Evolutionary conservation across 2,888 invertebrate genomes (phyloP), one percentile per base, ranked within the genome.

Genomic region (Sthenelais limicola): DNA sequence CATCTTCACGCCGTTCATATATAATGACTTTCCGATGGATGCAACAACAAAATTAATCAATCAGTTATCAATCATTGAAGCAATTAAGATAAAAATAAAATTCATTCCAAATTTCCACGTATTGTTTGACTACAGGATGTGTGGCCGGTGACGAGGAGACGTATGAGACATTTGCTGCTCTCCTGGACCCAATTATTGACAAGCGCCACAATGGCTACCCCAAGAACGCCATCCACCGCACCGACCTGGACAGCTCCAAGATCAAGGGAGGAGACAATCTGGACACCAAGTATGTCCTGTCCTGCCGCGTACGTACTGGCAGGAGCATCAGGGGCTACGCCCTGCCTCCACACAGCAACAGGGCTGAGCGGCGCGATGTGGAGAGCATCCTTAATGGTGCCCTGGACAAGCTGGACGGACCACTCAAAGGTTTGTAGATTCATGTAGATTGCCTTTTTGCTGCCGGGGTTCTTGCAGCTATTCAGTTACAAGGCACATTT

Each of bases 151-250:
- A 97, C 88, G 97, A 97, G 80, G 97, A 97, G 89, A 89, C 96
- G 71, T 98, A 98, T 91, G 71, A 76, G 21, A 92, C 93, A 83
- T 91, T 94, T 74, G 91, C 94, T 78, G 94, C 94, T 73, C 91
- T 98, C 82, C 97, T 98, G 89, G 95, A 98, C 90, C 97, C 97
- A 89, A 94, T 98, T 91, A 98, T 98, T 89, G 96, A 83, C 71
- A 71, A 71, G 1, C 73, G 76, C 15, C 76, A 76, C 52, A 62
- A 58, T 51, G 76, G 76, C 24, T 76, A 74, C 67, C 49, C 73
- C 32, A 75, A 70, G 38, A 38, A 51, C 24, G 75, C 70, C 49
- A 73, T 71, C 28, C 76, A 76, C 67, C 43, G 62, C 33, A 76
- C 74, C 9, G 76, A 76, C 43, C 62, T 76, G 1, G 48, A 76